Conservation (phyloP, 2,888 invertebrate genomes). For the Xylota segnis region DNA sequence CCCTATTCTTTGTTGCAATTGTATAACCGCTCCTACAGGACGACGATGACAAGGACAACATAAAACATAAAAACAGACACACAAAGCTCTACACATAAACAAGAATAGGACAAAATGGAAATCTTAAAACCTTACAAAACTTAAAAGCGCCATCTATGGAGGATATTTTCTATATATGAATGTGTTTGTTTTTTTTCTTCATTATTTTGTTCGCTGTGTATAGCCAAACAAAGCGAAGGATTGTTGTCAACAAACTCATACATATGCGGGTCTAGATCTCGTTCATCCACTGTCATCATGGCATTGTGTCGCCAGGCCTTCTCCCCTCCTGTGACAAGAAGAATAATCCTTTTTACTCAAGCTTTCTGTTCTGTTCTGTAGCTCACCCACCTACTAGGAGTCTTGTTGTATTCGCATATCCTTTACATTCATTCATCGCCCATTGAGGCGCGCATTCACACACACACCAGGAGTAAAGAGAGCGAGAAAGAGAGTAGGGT, state of each 20-base stretch:
- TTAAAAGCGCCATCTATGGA: slow-evolving; percentile 74
- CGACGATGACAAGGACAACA: slow-evolving; percentile 63
- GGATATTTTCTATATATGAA: slow-evolving; percentile 39
- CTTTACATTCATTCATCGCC: slow-evolving; percentile 66
- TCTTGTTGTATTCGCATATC: slow-evolving; percentile 64
- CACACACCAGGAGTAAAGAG: slow-evolving; percentile 46
- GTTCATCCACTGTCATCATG: slow-evolving; percentile 64
- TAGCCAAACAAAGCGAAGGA: slow-evolving; percentile 38
- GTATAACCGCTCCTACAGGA: slow-evolving; percentile 63
- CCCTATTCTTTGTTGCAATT: slow-evolving; percentile 45
- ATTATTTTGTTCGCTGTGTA: slow-evolving; percentile 17
- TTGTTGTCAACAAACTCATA: slow-evolving; percentile 63
- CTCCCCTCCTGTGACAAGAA: slow-evolving; percentile 21
- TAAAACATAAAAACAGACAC: not conserved
- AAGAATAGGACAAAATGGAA: slow-evolving; percentile 38
- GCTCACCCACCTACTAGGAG: slow-evolving; percentile 33
- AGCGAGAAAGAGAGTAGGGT: slow-evolving; percentile 36
- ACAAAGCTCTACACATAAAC: slow-evolving; percentile 36
- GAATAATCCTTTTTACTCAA: slow-evolving; percentile 72
- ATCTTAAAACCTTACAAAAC: slow-evolving; percentile 65
- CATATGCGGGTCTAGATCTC: slow-evolving; percentile 57
- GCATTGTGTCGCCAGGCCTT: slow-evolving; percentile 24
- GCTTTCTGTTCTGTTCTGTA: slow-evolving; percentile 36
- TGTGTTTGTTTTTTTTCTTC: slow-evolving; percentile 15
- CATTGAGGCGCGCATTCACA: slow-evolving; percentile 41